Conservation (phyloP, 2,888 invertebrate species). For the Acrocyrtus sp. region DNA sequence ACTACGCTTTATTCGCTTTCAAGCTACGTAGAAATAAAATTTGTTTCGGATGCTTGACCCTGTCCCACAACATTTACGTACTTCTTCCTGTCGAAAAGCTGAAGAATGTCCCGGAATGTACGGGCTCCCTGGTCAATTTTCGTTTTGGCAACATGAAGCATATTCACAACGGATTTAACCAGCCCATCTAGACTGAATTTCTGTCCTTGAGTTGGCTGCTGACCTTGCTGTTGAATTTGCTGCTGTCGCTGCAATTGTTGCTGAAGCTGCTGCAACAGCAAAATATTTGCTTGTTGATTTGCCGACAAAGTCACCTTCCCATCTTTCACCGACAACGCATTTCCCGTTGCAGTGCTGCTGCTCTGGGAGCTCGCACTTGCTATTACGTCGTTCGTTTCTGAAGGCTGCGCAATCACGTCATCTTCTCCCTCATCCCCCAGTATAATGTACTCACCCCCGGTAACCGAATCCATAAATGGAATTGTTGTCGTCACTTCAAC, state of each 20-base stretch:
- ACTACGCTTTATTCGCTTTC: no score
- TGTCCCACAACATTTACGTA: conserved; percentile 13
- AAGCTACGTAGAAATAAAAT: conserved; percentile 14
- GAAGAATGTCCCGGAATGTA: conserved; percentile 26
- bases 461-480: conserved; percentile 3
- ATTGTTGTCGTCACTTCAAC: not conserved
- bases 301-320: not conserved
- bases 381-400: conserved; percentile 10
- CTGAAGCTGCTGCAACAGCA: conserved; percentile 30
- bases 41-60: conserved; percentile 25
- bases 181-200: conserved; percentile 30
- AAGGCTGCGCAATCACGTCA: conserved; percentile 16
- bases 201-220: conserved; percentile 2
- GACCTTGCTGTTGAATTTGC: conserved; percentile 18
- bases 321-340: not conserved
- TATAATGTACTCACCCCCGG: conserved; percentile 11
- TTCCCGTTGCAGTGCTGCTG: not conserved
- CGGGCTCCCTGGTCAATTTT: conserved; percentile 37
- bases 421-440: not conserved
- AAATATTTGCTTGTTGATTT: conserved; percentile 13
- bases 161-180: conserved; percentile 35
- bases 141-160: conserved; percentile 37
- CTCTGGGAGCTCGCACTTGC: conserved; percentile 31
- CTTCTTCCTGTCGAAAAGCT: conserved; percentile 28
- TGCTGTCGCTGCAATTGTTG: conserved; percentile 23